These are phyloP conservation scores for Hapalemur alaotrensis DNA, from an alignment of 2,797 vertebrate genomes.

Conservation along the genomic window DNA sequence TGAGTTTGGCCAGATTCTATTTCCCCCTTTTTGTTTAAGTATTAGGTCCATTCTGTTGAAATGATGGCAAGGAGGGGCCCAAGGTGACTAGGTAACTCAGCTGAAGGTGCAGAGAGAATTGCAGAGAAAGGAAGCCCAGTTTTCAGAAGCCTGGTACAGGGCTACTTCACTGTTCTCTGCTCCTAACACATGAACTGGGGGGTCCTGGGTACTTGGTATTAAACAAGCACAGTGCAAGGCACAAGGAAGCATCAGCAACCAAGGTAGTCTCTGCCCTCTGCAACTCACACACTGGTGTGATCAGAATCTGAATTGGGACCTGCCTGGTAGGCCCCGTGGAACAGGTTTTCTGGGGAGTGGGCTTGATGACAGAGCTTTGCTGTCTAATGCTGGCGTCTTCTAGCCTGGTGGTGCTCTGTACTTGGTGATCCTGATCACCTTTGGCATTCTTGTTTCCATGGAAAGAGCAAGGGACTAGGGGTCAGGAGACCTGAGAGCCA, in stretches of 20 bases:
- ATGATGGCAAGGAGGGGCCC: neutral
- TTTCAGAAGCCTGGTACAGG: neutral
- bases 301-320: neutral
- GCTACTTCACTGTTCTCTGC: neutral
- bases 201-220: too few species aligned
- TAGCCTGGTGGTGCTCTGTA: neutral
- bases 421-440: neutral
- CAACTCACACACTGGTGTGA: neutral
- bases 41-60: neutral
- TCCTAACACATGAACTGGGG: neutral
- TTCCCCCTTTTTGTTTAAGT: neutral
- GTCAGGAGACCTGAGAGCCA: neutral
- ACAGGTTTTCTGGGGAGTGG: neutral
- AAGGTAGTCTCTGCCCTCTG: neutral
- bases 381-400: neutral
- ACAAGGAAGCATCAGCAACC: too few species aligned
- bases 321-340: neutral
- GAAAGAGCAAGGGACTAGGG: neutral
- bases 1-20: neutral
- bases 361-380: neutral
- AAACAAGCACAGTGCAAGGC: rapidly evolving
- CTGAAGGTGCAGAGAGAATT: neutral
- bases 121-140: neutral
- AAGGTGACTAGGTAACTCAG: neutral
- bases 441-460: neutral